Percentiles rank a stretch among this genome's conserved stretches.
These are phyloP conservation scores for Galerucella nymphaeae DNA, from an alignment of 2,888 invertebrate species.

Conservation along the genomic window DNA sequence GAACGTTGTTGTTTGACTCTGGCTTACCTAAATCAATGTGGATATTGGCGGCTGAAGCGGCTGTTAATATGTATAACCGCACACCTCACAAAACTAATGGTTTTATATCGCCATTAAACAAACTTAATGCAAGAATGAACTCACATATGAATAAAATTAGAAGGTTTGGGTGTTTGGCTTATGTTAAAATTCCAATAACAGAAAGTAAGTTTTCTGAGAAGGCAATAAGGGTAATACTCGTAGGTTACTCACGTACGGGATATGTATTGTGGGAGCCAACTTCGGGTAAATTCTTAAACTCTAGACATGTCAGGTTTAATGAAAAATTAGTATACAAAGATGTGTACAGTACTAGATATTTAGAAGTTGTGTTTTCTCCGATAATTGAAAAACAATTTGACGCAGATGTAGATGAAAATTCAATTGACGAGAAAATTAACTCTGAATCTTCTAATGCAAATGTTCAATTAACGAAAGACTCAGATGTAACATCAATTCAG, in stretches of 20 bases:
- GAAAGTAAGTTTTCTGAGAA: conserved; percentile 40
- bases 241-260: conserved; percentile 40
- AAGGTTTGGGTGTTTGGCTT: conserved; percentile 17
- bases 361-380: neutral
- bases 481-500: neutral
- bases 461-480: neutral
- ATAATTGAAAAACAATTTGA: too few relatives aligned
- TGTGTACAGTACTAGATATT: conserved; percentile 28
- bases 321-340: conserved; percentile 48
- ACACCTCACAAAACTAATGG: conserved; percentile 15
- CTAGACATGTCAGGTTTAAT: conserved; percentile 47
- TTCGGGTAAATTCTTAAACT: conserved; percentile 20
- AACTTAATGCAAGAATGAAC: neutral
- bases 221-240: conserved; percentile 41
- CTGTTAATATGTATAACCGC: conserved; percentile 44
- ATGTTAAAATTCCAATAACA: conserved; percentile 14
- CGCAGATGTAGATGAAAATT: neutral
- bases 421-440: too few relatives aligned
- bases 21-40: conserved; percentile 46
- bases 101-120: conserved; percentile 11
- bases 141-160: conserved; percentile 15
- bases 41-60: conserved; percentile 43
- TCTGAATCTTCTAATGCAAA: too few relatives aligned
- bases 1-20: conserved; percentile 36
- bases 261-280: too few relatives aligned